Conservation (phyloP, 2,888 invertebrate genomes). For the Trichopria drosophilae region DNA sequence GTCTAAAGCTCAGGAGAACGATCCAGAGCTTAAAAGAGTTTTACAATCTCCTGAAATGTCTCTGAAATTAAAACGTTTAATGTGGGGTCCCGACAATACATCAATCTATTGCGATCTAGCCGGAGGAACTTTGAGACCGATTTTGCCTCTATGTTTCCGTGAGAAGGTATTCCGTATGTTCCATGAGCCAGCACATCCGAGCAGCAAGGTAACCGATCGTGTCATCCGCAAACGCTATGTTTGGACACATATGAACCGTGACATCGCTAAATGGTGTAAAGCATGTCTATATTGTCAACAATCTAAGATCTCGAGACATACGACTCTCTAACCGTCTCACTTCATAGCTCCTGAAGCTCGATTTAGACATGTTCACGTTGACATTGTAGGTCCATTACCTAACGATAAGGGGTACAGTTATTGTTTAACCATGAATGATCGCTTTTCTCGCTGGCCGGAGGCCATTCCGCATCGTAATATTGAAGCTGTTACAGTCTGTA, state of each 20-base stretch:
- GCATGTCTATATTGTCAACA: constrained; percentile 7
- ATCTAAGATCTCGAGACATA: no score
- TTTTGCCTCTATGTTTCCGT: not conserved
- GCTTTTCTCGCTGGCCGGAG: no score
- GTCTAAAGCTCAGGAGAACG: not conserved
- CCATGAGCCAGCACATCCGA: not conserved
- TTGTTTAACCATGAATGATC: no score
- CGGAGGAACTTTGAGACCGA: constrained; percentile 1
- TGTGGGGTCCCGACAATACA: constrained; percentile 3
- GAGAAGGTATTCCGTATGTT: not conserved
- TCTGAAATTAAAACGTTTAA: not conserved
- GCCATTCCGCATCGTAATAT: no score
- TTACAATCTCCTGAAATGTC: not conserved
- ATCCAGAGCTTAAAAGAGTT: not conserved
- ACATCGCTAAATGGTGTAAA: not conserved
- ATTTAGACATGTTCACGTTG: no score
- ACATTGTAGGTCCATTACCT: no score
- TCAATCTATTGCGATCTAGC: constrained; percentile 1
- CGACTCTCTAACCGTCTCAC: no score
- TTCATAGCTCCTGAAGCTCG: no score
- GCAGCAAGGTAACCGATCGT: not conserved
- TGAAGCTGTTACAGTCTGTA: no score
- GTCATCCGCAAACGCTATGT: not conserved
- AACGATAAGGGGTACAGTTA: no score
- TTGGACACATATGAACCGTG: constrained; percentile 5